Evolutionary conservation across 1,140 invertebrate genomes (phyloP).

Genomic region (Trichomalopsis sarcophagae): DNA sequence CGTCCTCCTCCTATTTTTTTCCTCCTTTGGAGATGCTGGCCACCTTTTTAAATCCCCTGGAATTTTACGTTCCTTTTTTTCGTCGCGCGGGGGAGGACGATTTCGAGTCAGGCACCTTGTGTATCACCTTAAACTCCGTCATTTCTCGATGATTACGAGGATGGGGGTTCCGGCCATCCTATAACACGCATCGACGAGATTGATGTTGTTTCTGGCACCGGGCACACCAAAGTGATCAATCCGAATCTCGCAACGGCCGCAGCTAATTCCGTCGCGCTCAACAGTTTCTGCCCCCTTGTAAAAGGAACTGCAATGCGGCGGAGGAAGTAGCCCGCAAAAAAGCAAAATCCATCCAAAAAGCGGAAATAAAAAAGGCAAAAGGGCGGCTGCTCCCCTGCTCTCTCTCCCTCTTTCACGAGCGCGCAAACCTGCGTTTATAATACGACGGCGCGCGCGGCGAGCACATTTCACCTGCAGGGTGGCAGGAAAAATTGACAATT

Average conservation of each 20-base stretch:
- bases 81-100: background rate
- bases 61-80: constrained; percentile 22
- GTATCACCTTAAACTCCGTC: background rate
- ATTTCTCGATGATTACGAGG: background rate
- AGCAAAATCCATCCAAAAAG: constrained; percentile 37
- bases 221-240: no score
- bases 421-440: constrained; percentile 57
- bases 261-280: constrained; percentile 31
- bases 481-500: constrained; percentile 65
- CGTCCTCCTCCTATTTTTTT: constrained; percentile 14
- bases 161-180: background rate
- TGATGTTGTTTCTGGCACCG: no score
- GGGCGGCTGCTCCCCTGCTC: constrained; percentile 26
- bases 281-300: background rate
- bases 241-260: background rate
- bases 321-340: constrained; percentile 34
- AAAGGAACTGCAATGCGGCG: background rate
- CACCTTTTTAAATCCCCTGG: constrained; percentile 46
- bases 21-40: background rate
- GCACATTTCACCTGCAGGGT: constrained; percentile 69
- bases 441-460: constrained; percentile 48
- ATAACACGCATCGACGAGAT: no score
- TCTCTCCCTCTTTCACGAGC: background rate
- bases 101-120: constrained; percentile 24
- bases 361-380: constrained; percentile 51